phyloP scores from a whole-genome alignment of 2,797 vertebrate genomes.

The Geotrypetes seraphini region DNA sequence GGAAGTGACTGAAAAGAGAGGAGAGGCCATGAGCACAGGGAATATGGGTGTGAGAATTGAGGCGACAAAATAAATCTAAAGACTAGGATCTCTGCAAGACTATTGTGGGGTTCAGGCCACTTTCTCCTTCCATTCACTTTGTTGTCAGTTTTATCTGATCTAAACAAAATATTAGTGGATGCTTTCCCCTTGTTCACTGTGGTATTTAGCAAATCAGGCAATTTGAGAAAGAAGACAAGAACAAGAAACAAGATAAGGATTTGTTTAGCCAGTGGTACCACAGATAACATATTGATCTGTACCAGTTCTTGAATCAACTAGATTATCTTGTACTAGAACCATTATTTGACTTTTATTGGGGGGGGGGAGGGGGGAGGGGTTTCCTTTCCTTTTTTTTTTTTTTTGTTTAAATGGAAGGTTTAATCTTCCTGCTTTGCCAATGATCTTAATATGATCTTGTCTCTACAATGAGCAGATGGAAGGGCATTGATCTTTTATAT shows the following conservation, averaged over 20 bases:
- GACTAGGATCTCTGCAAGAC: not conserved
- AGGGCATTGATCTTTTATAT: no score
- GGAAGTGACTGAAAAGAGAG: no score
- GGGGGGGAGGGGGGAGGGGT: no score
- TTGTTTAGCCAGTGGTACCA: constrained; percentile 25
- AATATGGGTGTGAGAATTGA: no score
- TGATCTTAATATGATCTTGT: no score
- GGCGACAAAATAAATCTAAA: constrained; percentile 14
- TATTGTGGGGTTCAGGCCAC: not conserved
- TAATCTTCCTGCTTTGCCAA: no score
- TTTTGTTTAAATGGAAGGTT: no score
- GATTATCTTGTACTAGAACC: no score
- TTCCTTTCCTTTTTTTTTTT: no score
- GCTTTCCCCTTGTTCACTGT: constrained; percentile 32
- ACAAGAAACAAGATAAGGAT: constrained; percentile 29
- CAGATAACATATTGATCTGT: constrained; percentile 23
- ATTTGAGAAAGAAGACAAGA: constrained; percentile 36
- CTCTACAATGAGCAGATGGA: no score
- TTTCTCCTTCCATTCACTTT: constrained; percentile 26
- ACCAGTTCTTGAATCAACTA: constrained; percentile 11
- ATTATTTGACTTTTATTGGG: no score
- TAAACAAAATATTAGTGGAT: constrained; percentile 33
- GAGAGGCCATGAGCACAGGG: no score
- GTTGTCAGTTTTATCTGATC: constrained; percentile 34
- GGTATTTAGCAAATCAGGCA: constrained; percentile 31